Evolutionary conservation across 2,113 vertebrate species (phyloP), one percentile per base, ranked within the genome.

Genomic region (Actinemys pallida): DNA sequence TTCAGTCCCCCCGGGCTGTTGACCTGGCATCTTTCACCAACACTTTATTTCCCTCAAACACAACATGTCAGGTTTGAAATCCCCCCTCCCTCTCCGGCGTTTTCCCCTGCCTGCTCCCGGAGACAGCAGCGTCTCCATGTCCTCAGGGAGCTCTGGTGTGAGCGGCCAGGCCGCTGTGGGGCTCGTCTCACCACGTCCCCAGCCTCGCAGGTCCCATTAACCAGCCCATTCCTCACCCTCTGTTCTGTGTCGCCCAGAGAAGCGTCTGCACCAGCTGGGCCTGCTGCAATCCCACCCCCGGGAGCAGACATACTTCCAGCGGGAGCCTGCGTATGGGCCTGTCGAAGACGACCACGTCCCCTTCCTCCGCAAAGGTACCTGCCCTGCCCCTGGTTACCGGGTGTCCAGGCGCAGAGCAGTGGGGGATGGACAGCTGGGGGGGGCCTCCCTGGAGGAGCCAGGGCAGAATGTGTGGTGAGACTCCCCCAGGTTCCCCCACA

Each of bases 311-410:
- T 99, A 99, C 95, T 99, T 99, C 94, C 98, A 98, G 88, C 98
- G 98, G 0, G 98, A 99, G 27, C 96, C 99, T 6, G 98, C 98
- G 79, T 98, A 98, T 0, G 98, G 99, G 14, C 98, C 98, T 0
- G 99, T 99, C 7, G 99, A 99, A 90, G 99, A 99, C 0, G 99
- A 99, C 91, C 99, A 99, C 81, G 81, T 99, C 62, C 99, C 99
- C 27, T 99, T 99, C 97, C 98, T 99, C 45, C 98, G 98, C 78
- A 97, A 94, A 98, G 99, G 99, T 99, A 88, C 86, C 94, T 14
- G 25, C 27, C 62, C 47, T 14, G 8, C 19, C 6, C 29, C 5
- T 7, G 39, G 19, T 5, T 3, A 27, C 75, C 1, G 1, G 9
- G 1, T 19, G 11, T 39, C 39, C n/a, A 29, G 19, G 81, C 16